phyloP scores from a whole-genome alignment of 2,113 vertebrate genomes.

The Aldabrachelys gigantea region DNA sequence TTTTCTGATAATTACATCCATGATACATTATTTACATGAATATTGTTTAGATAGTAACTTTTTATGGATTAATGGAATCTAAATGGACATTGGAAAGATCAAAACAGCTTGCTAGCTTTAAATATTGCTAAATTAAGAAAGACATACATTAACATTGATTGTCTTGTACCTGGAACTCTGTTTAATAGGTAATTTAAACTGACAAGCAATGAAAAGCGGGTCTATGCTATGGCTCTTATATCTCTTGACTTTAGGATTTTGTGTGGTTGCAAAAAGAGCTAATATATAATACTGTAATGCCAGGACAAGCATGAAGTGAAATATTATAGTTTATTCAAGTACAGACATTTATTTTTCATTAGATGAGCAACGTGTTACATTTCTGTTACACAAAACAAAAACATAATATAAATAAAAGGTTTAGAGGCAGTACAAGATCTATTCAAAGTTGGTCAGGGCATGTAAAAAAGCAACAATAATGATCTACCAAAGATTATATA shows the following conservation, averaged over 20 bases:
- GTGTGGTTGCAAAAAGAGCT: neutral
- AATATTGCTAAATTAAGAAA: conserved; percentile 41
- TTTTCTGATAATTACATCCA: conserved; percentile 13
- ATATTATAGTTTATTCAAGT: neutral
- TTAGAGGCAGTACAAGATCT: neutral
- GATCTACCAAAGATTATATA: neutral
- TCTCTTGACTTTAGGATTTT: conserved; percentile 28
- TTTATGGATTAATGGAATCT: neutral
- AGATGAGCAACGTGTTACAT: neutral
- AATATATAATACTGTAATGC: neutral
- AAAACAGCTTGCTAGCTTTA: neutral
- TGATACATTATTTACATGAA: neutral
- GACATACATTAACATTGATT: conserved; percentile 20
- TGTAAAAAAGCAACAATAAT: neutral
- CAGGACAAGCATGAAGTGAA: neutral
- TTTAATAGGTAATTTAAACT: conserved; percentile 60
- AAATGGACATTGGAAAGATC: neutral
- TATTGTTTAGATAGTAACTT: conserved; percentile 11
- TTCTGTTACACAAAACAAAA: neutral
- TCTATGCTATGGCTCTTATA: neutral
- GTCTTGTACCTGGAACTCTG: conserved; percentile 32
- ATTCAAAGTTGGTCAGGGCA: neutral
- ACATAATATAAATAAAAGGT: neutral
- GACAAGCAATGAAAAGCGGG: conserved; percentile 20
- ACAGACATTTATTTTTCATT: conserved; percentile 17